phyloP scores from a whole-genome alignment of 1,140 invertebrate species.

The Ceratina australensis region DNA sequence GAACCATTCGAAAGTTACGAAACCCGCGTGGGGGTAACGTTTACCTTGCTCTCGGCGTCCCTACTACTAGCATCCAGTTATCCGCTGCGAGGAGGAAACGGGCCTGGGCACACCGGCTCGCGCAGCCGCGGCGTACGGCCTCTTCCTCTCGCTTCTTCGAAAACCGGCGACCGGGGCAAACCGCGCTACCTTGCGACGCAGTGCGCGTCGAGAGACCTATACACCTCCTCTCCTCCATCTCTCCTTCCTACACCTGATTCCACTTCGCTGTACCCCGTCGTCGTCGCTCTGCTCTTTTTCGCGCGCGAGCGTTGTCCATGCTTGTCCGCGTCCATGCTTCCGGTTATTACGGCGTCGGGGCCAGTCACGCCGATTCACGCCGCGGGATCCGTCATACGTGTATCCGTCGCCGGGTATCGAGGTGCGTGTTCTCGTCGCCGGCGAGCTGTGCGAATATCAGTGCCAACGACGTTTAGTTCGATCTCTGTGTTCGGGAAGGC shows the following conservation, averaged over 20 bases:
- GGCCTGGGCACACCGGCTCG: constrained; percentile 73
- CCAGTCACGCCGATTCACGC: not conserved
- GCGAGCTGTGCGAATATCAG: constrained; percentile 28
- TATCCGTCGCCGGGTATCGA: not conserved
- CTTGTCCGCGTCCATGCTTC: not conserved
- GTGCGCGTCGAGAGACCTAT: constrained; percentile 34
- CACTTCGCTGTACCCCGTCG: too few species aligned
- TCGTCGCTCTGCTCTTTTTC: not conserved
- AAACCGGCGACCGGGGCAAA: constrained; percentile 34
- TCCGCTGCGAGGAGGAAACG: constrained; percentile 48
- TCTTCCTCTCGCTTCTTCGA: constrained; percentile 56
- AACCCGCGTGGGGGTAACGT: constrained; percentile 30
- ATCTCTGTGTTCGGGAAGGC: constrained; percentile 5
- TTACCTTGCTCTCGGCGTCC: constrained; percentile 42
- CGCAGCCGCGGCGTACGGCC: constrained; percentile 75
- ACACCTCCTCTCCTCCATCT: constrained; percentile 32
- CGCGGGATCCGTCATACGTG: constrained; percentile 6
- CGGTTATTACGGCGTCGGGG: constrained; percentile 1
- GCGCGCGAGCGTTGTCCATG: not conserved
- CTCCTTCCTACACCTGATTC: not conserved
- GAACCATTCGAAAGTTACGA: constrained; percentile 58
- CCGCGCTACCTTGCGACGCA: not conserved
- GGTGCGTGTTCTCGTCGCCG: constrained; percentile 9
- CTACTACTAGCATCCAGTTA: constrained; percentile 51
- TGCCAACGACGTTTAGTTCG: not conserved